These are phyloP conservation scores for Drosophila rellima DNA, from an alignment of 2,888 invertebrate species.

Conservation along the genomic window DNA sequence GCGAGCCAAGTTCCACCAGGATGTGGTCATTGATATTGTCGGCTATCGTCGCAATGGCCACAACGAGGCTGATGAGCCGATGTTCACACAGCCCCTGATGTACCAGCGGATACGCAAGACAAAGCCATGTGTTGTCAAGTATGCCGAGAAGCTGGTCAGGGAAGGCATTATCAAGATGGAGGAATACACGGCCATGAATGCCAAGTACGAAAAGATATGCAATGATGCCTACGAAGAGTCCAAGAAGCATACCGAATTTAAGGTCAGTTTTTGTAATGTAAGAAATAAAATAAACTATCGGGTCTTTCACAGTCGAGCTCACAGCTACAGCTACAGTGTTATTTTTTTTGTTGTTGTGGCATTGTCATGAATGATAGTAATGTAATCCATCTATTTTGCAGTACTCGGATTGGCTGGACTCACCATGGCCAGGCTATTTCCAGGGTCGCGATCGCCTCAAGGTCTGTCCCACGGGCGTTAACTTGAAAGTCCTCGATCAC, in stretches of 20 bases:
- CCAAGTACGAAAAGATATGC: slow-evolving; percentile 85
- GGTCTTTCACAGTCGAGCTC: not conserved
- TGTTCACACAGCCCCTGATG: slow-evolving; percentile 97
- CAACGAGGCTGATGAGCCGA: slow-evolving; percentile 97
- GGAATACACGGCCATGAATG: slow-evolving; percentile 87
- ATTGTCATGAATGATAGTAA: no score
- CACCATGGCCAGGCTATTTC: slow-evolving; percentile 89
- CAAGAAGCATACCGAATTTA: slow-evolving; percentile 88
- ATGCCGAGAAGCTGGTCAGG: slow-evolving; percentile 89
- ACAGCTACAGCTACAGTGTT: not conserved
- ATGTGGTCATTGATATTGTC: slow-evolving; percentile 93
- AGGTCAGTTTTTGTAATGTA: slow-evolving; percentile 67
- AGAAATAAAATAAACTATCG: no score
- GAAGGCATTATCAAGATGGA: slow-evolving; percentile 90
- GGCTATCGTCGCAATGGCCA: slow-evolving; percentile 95
- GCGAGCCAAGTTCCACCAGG: slow-evolving; percentile 93
- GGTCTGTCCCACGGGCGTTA: slow-evolving; percentile 88
- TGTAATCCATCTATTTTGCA: slow-evolving; percentile 4
- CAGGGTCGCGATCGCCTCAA: slow-evolving; percentile 87
- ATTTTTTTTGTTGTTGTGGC: no score
- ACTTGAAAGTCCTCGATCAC: slow-evolving; percentile 87
- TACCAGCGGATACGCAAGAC: slow-evolving; percentile 92
- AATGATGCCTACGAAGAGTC: slow-evolving; percentile 89
- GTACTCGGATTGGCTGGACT: slow-evolving; percentile 90
- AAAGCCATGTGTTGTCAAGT: slow-evolving; percentile 88